Percentiles rank a stretch among this genome's conserved stretches.
These are phyloP conservation scores for Bubo blakistoni DNA, from an alignment of 2,113 vertebrate species.

Conservation along the genomic window DNA sequence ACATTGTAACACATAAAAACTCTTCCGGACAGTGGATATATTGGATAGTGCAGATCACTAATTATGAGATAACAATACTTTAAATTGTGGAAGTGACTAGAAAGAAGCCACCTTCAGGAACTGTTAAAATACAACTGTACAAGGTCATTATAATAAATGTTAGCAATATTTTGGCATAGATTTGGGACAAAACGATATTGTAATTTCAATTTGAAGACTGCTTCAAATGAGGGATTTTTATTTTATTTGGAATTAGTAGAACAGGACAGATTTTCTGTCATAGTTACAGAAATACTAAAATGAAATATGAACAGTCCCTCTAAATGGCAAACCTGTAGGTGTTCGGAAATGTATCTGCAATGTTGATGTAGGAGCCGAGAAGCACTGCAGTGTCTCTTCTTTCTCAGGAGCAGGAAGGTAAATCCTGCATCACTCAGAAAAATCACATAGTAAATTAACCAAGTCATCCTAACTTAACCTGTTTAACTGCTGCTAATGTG, in stretches of 20 bases:
- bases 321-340: not conserved
- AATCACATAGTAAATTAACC: not conserved
- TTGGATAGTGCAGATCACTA: not conserved
- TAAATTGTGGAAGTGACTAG: not conserved
- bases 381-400: not conserved
- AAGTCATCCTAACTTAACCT: not conserved
- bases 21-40: not conserved
- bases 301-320: not conserved
- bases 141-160: not conserved
- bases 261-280: not conserved
- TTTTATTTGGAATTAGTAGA: not conserved
- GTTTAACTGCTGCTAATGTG: not conserved
- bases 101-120: not conserved
- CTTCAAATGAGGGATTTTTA: not conserved
- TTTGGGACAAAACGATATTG: not conserved
- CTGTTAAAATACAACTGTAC: not conserved
- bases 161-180: not conserved
- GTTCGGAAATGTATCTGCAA: not conserved
- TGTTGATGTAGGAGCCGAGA: not conserved
- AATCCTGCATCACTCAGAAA: not conserved
- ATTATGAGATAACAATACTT: not conserved
- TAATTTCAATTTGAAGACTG: not conserved
- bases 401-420: not conserved
- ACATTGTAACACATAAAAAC: not conserved
- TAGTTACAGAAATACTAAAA: not conserved